These are phyloP conservation scores for Dynastes hyllus DNA, from an alignment of 2,888 invertebrate genomes.

Conservation along the genomic window DNA sequence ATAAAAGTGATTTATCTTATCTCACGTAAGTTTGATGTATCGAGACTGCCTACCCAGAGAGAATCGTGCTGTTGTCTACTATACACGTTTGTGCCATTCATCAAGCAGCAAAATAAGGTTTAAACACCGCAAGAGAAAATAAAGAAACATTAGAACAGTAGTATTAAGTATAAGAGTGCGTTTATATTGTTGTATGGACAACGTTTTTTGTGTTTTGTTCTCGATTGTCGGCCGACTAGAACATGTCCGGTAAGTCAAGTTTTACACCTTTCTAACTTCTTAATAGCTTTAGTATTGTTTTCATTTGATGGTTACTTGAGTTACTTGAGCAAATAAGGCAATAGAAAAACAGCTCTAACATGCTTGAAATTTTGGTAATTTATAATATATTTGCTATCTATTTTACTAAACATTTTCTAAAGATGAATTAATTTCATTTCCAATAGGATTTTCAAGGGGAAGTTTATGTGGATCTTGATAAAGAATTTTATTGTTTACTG, in stretches of 20 bases:
- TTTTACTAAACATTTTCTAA: too few relatives aligned
- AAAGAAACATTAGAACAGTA: conserved; percentile 4
- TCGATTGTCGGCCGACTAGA: conserved; percentile 23
- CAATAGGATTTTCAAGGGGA: too few relatives aligned
- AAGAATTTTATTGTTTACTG: too few relatives aligned
- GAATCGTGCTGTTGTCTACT: not conserved
- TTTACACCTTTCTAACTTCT: not conserved
- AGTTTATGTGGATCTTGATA: too few relatives aligned
- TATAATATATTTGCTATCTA: too few relatives aligned
- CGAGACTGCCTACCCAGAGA: not conserved
- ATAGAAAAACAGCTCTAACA: too few relatives aligned
- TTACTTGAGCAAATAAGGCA: too few relatives aligned
- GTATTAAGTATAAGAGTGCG: conserved; percentile 5
- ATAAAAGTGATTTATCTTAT: conserved; percentile 21
- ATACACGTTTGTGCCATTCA: not conserved
- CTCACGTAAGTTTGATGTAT: conserved; percentile 11
- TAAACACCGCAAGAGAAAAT: not conserved
- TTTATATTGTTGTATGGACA: conserved; percentile 19
- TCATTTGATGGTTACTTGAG: not conserved
- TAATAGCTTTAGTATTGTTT: not conserved
- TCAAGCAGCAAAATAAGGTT: not conserved
- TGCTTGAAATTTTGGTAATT: too few relatives aligned
- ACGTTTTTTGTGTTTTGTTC: conserved; percentile 32
- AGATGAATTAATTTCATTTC: too few relatives aligned
- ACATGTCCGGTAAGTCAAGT: conserved; percentile 44